Base-by-base conservation (phyloP, 1,140 invertebrate genomes). In the Aphis gossypii region DNA sequence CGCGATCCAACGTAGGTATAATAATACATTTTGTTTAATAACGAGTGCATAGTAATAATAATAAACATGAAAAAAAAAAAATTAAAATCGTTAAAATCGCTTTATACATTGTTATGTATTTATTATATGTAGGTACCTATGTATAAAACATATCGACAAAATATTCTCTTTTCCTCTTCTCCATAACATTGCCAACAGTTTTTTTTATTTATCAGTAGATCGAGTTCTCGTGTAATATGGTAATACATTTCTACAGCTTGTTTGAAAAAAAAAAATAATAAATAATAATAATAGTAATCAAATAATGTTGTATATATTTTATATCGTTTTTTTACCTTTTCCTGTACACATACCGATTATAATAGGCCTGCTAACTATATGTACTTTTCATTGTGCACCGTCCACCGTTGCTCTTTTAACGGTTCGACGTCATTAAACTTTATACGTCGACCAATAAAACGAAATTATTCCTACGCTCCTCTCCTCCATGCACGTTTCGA, bases 41-140 rank as follows among this genome's bases (percentile, higher is more conserved):
- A n/a, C 60, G 60, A 76, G 14, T 76, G 60, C 60, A 76, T 76
- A 76, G n/a, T 76, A 76, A 76, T 76, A 76, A 76, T 76, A 76
- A 76, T 14, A 5, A 76, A n/a, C 14, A 5, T n/a, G 30, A 4
- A 30, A 68, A 68, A 76, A 68, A 46, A 68, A 76, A n/a, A 76
- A 76, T 76, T 30, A 76, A 76, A 76, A 76, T 76, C 60, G 60
- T 76, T 76, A n/a, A 76, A 76, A 76, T 76, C 60, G 60, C n/a
- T 76, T 76, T 76, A 76, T 30, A 76, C n/a, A 68, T 68, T 68
- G 60, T 68, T 68, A 68, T 68, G 30, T 68, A 68, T 68, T 68
- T 68, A n/a, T 68, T 68, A 68, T 76, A n/a, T 6, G 48, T 68
- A 38, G 38, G 38, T 41, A 41, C 38, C 38, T 41, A 76, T 35